phyloP scores from a whole-genome alignment of 1,140 invertebrate genomes.

The Euwallacea similis region DNA sequence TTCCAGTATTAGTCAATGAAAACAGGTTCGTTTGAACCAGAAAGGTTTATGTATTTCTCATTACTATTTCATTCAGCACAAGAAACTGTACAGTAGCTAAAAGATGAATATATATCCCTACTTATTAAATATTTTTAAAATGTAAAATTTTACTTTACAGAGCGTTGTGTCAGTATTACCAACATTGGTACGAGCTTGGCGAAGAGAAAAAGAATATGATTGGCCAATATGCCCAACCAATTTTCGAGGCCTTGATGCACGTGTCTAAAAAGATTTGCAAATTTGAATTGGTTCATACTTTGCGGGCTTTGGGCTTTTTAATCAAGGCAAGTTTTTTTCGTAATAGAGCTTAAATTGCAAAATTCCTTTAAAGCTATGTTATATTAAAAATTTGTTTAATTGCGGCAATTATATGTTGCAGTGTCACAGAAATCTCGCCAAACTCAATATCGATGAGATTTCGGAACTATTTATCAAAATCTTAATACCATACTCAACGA shows the following conservation, averaged over 20 bases:
- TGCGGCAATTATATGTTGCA: constrained; percentile 1
- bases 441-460: constrained; percentile 16
- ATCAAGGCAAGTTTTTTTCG: constrained; percentile 15
- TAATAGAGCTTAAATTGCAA: background rate
- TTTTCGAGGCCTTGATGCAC: constrained; percentile 6
- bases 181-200: background rate
- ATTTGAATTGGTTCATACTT: constrained; percentile 5
- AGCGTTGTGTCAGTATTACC: constrained; percentile 19
- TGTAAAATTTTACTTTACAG: constrained; percentile 12
- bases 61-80: too few relatives aligned
- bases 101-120: too few relatives aligned
- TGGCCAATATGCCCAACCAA: background rate
- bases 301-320: constrained; percentile 24
- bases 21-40: too few relatives aligned
- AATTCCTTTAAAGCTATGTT: too few relatives aligned
- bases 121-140: background rate
- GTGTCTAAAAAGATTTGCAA: constrained; percentile 13
- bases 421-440: constrained; percentile 10
- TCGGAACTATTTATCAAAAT: constrained; percentile 23
- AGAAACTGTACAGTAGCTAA: too few relatives aligned
- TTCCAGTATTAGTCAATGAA: background rate
- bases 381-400: too few relatives aligned
- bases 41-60: too few relatives aligned
- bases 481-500: background rate
- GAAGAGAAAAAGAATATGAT: constrained; percentile 21